Evolutionary conservation across 1,140 invertebrate genomes (phyloP), one percentile per base, ranked within the genome.

Genomic region (Papilio polyxenes): DNA sequence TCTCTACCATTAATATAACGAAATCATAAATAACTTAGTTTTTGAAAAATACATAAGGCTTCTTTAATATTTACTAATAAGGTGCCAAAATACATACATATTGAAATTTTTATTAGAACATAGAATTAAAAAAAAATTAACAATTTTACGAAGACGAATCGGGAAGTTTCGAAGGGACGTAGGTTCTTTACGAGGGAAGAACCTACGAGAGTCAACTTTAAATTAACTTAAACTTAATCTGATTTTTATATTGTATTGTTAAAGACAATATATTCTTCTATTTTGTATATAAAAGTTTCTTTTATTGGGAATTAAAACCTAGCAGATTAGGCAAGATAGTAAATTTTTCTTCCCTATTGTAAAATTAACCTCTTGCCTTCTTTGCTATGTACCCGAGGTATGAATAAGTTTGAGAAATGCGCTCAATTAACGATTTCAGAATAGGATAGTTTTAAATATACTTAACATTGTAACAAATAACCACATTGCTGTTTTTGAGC

Each of bases 261-360:
- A 56, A 59, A 20, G 20, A 48, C 4, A 49, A 23, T 7, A 62
- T 11, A 37, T 62, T 44, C 8, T 44, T 83, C 1, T 62, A 82
- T 81, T 82, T 86, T 91, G 89, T 92, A 91, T 84, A 91, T 92
- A 89, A 77, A 65, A 83, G 80, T 83, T 80, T 84, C 62, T 81
- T 79, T 85, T 82, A 85, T 81, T 75, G 82, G 85, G 86, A 83
- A 88, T n/a, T n/a, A 75, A 83, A 86, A 89, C 92, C 90, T 93
- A 93, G 92, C 92, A 87, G 85, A 81, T 74, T 85, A 90, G 92
- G 92, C 92, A 93, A 92, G 89, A 83, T 40, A 49, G 23, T 15
- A 15, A 37, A 40, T 78, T 65, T 82, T 83, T 31, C 40, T 53
- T 79, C 10, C 62, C 31, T 81, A 80, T 59, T 81, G 65, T 75